Evolutionary conservation across 2,888 invertebrate genomes (phyloP), one percentile per base, ranked within the genome.

Genomic region (Drosophila barbarae): DNA sequence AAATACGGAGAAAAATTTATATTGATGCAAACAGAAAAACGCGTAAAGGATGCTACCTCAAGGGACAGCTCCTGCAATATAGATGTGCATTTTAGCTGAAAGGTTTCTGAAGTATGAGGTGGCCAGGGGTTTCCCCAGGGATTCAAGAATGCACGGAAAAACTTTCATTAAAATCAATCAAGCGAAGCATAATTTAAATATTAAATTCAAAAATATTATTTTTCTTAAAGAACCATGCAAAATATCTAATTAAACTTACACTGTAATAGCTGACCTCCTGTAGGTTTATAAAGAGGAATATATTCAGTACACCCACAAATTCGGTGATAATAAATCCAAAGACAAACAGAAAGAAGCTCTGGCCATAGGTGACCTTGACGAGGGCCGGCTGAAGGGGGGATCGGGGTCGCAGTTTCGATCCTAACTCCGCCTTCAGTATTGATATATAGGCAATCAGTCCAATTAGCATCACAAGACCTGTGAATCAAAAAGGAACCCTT

Each of bases 391-490:
- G 93, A 65, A 95, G 92, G 53, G 94, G 92, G 21, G 95, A 95
- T 86, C 94, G 93, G 65, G 96, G 94, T 68, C 95, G 92, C 64
- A 97, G 91, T 90, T 97, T 97, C 85, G 94, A 94, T 44, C 96
- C 96, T 46, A 97, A 93, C 92, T 97, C 96, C 10, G 96, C 94
- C 90, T 97, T 97, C 89, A 97, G 94, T 85, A 96, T 94, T 59
- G 96, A 96, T 91, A 97, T 96, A 92, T 96, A 97, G 92, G 96
- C 95, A 86, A 97, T 95, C 89, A 97, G 93, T 50, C 96, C 97
- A 77, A 95, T 94, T 81, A 97, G 92, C 95, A 97, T 96, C 74
- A 96, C 91, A 72, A 97, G 91, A 88, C 96, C 97, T 96, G 50
- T 1, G 39, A 35, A 15, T 34, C 28, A 12, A n/a, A 2, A n/a